Base-by-base conservation (phyloP, 2,888 invertebrate species). In the Agonum fuliginosum region DNA sequence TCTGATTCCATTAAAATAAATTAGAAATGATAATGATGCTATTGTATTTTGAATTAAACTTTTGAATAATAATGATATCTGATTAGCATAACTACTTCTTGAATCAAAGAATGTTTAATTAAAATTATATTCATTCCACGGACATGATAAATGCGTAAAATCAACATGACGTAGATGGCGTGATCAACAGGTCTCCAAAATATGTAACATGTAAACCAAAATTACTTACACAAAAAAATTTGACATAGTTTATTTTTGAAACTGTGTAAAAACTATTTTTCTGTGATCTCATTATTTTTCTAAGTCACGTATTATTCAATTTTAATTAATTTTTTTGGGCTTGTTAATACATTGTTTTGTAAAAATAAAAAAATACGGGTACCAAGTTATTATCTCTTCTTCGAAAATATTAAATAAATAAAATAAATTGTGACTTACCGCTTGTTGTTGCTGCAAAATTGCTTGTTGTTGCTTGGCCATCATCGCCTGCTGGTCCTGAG, bases 401-500 rank as follows among this genome's bases (percentile, higher is more conserved):
- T 12, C 43, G 14, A 43, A 43, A 43, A 1, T 3, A 5, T 12
- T n/a, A 12, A 43, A 12, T 12, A 43, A 12, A n/a, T n/a, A n/a
- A 43, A 43, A 14, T 34, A 78, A 75, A 69, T 78, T 70, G 46
- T 79, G 78, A 84, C 85, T 90, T 81, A 92, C 92, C 89, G 91
- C 91, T 87, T 92, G 92, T 87, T 92, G 92, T 85, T 88, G 88
- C 82, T 92, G 92, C 86, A 93, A 93, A 82, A 93, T 86, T 54
- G 91, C 86, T 83, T 91, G 92, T 85, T 94, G 94, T 86, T 94
- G 94, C 86, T 93, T 93, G 79, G 93, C 89, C 80, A 91, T 84
- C 82, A 91, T 87, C 71, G 89, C 88, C 83, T 84, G 87, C 84
- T 82, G 87, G 79, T 87, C 86, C 80, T 88, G 88, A 5, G 88